A percentile compares a stretch with the other conserved stretches of the same genome.
Evolutionary conservation across 2,888 invertebrate species (phyloP).

Genomic region (Notocelia uddmanniana): DNA sequence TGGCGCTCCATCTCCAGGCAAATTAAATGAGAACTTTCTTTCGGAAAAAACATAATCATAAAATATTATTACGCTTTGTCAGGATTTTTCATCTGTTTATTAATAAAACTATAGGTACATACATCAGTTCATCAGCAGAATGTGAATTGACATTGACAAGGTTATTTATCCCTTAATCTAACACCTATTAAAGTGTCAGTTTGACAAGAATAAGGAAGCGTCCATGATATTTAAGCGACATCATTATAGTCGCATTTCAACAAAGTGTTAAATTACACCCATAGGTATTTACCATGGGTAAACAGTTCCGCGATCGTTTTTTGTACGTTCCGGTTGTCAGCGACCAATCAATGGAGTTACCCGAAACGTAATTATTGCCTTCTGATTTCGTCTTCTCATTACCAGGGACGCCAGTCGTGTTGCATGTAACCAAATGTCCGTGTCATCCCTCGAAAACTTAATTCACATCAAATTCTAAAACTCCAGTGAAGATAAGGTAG

Average conservation of each 20-base stretch:
- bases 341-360: constrained; percentile 23
- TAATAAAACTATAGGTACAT: too few species aligned
- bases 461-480: not conserved
- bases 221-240: constrained; percentile 17
- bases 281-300: constrained; percentile 21
- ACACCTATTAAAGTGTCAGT: constrained; percentile 13
- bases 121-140: too few species aligned
- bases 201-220: constrained; percentile 35
- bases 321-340: constrained; percentile 20
- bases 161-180: constrained; percentile 5
- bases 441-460: not conserved
- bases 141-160: not conserved
- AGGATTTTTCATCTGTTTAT: too few species aligned
- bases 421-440: not conserved
- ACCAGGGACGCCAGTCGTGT: not conserved
- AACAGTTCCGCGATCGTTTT: constrained; percentile 31
- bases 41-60: too few species aligned
- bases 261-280: constrained; percentile 32
- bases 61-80: too few species aligned
- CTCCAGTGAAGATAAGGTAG: too few species aligned
- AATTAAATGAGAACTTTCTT: too few species aligned
- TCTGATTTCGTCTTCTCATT: not conserved
- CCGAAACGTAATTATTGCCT: constrained; percentile 1
- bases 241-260: constrained; percentile 39
- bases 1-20: too few species aligned